Conservation (phyloP, 2,797 vertebrate genomes). For the Phrynocephalus vlangalii region DNA sequence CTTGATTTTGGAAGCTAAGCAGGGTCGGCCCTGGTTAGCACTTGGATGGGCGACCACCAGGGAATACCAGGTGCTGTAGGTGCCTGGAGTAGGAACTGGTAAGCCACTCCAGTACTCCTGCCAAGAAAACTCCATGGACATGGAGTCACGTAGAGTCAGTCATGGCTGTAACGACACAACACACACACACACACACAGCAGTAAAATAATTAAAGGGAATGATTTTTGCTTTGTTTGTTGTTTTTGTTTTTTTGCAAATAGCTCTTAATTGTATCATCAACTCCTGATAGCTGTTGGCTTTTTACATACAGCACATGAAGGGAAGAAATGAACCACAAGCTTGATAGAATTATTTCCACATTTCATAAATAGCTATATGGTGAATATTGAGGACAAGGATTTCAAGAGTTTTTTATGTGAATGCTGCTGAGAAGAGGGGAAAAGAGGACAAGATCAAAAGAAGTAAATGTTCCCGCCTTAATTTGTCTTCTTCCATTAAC, state of each 20-base stretch:
- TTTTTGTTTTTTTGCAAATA: neutral
- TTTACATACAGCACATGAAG: neutral
- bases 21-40: too few species aligned
- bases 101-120: too few species aligned
- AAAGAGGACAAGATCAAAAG: slow-evolving; percentile 26
- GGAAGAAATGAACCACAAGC: slow-evolving; percentile 13
- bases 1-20: too few species aligned
- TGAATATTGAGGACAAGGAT: neutral
- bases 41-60: too few species aligned
- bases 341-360: neutral
- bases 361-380: slow-evolving; percentile 27
- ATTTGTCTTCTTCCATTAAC: slow-evolving; percentile 1
- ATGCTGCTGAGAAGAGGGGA: neutral
- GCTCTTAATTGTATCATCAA: neutral
- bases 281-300: neutral
- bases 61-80: too few species aligned
- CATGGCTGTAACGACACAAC: too few species aligned
- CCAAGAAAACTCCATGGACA: too few species aligned
- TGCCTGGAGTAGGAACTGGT: too few species aligned
- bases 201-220: slow-evolving; percentile 16
- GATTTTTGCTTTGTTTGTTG: neutral
- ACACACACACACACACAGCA: neutral
- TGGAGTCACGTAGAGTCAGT: too few species aligned
- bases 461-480: neutral
- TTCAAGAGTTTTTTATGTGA: neutral